These are phyloP conservation scores for Poecilia gillii DNA, from an alignment of 2,797 vertebrate genomes.

Conservation along the genomic window DNA sequence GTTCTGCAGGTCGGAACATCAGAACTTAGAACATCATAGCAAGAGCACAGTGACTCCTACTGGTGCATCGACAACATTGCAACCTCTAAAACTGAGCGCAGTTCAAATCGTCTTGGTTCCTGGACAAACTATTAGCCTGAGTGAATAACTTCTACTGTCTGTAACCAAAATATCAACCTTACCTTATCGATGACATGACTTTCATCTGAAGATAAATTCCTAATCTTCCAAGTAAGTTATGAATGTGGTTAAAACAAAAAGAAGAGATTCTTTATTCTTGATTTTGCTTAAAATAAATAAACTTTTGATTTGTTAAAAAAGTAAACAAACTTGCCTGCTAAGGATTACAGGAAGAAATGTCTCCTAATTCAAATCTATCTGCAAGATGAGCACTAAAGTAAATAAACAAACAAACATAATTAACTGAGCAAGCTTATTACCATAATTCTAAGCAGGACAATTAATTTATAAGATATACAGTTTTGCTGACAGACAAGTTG, in stretches of 20 bases:
- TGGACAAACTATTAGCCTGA: not conserved
- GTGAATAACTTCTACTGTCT: not conserved
- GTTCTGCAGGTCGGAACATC: conserved; percentile 41
- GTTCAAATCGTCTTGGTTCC: not conserved
- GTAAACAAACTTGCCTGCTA: not conserved
- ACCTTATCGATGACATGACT: not conserved
- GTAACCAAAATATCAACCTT: not conserved
- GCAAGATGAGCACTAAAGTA: not conserved
- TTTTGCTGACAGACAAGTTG: not conserved
- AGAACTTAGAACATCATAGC: conserved; percentile 4
- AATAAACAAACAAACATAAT: not conserved
- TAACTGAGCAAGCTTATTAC: not conserved
- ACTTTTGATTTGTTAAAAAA: not conserved
- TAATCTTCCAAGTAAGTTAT: not conserved
- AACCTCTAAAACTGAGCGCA: not conserved
- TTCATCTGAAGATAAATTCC: not conserved
- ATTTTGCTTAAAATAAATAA: not conserved
- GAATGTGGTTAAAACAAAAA: not conserved
- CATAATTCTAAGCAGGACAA: not conserved
- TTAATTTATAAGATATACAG: not conserved
- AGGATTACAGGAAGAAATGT: not conserved
- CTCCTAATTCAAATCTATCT: not conserved
- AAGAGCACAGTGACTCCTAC: conserved; percentile 64
- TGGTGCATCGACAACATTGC: conserved; percentile 40
- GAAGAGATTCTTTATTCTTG: not conserved